Evolutionary conservation across 2,113 vertebrate species (phyloP).

Genomic region (Acinonyx jubatus): DNA sequence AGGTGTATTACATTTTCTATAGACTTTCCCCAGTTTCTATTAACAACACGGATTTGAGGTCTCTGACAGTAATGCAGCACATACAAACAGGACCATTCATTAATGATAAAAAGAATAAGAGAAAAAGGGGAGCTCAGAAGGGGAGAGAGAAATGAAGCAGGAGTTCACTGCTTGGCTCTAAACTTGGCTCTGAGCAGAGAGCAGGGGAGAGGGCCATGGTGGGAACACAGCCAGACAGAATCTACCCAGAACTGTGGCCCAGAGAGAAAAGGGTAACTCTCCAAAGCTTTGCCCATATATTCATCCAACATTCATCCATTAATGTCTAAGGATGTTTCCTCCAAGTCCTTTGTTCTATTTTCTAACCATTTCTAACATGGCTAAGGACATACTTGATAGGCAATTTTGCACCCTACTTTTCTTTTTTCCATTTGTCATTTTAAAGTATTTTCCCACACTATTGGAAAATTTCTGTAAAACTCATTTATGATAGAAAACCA

Average conservation of each 20-base stretch:
- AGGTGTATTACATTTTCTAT: not conserved
- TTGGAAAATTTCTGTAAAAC: not conserved
- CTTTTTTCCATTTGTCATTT: not conserved
- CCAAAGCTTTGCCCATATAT: not conserved
- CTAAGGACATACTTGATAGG: not conserved
- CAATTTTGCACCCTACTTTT: not conserved
- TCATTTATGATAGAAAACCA: conserved; percentile 4
- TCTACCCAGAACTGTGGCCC: not conserved
- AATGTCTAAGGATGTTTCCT: not conserved
- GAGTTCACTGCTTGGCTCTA: not conserved
- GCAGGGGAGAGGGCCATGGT: rapidly evolving
- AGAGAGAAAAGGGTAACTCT: not conserved
- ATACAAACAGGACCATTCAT: not conserved
- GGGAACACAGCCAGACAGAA: not conserved
- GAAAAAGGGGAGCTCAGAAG: not conserved
- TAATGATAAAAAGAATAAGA: not conserved
- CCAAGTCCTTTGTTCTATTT: not conserved
- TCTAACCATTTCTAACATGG: not conserved
- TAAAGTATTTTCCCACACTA: not conserved
- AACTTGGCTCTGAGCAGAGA: not conserved
- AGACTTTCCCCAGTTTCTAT: not conserved
- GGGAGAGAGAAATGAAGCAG: not conserved
- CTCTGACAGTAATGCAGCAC: not conserved
- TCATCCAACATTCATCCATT: not conserved
- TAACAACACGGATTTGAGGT: not conserved